Percentiles rank a stretch among this genome's conserved stretches.
Conservation (phyloP, 2,888 invertebrate genomes). For the Tricholauxania praeusta region DNA sequence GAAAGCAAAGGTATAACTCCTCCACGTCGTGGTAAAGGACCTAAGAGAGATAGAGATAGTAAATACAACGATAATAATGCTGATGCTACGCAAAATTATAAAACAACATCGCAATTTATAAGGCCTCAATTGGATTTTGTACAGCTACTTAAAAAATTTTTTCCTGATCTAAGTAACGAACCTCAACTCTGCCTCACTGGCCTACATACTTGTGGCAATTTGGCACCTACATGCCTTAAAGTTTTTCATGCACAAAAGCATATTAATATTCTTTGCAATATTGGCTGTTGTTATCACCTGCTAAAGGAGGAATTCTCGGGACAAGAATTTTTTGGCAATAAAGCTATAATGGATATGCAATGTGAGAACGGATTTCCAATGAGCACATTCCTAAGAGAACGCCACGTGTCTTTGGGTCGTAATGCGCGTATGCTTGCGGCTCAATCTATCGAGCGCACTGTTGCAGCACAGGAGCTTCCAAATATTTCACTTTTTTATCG, state of each 20-base stretch:
- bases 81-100: conserved; percentile 65
- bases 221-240: conserved; percentile 79
- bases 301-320: conserved; percentile 73
- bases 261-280: conserved; percentile 77
- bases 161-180: conserved; percentile 65
- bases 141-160: conserved; percentile 69
- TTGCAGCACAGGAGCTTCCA: conserved; percentile 71
- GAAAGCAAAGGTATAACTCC: conserved; percentile 66
- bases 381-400: conserved; percentile 72
- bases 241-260: conserved; percentile 73
- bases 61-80: background rate
- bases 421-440: conserved; percentile 89
- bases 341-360: conserved; percentile 55
- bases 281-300: conserved; percentile 93
- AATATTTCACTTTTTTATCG: conserved; percentile 78
- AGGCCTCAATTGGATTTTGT: conserved; percentile 72
- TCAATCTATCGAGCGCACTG: conserved; percentile 82
- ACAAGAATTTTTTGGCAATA: conserved; percentile 61
- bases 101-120: conserved; percentile 74
- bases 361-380: conserved; percentile 75
- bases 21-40: conserved; percentile 55
- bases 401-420: conserved; percentile 72
- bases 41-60: conserved; percentile 26
- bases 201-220: conserved; percentile 90
- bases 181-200: conserved; percentile 74